Conservation (phyloP, 2,888 invertebrate species). For the Dendrolimus pini region DNA sequence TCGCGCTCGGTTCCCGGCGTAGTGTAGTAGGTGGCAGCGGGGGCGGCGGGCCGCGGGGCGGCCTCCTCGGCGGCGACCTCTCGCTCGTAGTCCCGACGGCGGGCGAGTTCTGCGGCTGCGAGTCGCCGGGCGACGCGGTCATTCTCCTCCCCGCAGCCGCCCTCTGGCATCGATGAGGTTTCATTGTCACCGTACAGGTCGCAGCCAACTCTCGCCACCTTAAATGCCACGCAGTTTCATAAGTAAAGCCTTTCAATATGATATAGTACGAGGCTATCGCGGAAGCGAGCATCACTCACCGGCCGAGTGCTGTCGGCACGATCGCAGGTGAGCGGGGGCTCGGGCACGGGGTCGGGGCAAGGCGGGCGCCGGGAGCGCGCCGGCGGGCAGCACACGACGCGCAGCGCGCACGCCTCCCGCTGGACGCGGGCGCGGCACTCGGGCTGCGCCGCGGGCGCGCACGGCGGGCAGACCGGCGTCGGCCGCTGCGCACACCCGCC, state of each 20-base stretch:
- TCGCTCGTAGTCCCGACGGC: slow-evolving; percentile 24
- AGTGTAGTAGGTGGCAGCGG: slow-evolving; percentile 10
- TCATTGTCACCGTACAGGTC: background rate
- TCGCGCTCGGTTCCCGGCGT: slow-evolving; percentile 21
- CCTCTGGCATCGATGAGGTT: background rate
- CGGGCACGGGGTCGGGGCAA: slow-evolving; percentile 12
- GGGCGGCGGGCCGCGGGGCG: slow-evolving; percentile 6
- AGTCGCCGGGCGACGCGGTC: slow-evolving; percentile 29
- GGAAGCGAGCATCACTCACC: background rate
- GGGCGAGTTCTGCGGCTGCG: slow-evolving; percentile 18
- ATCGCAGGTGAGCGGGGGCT: slow-evolving; percentile 13
- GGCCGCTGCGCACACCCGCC: slow-evolving; percentile 32
- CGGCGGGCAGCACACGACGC: slow-evolving; percentile 31
- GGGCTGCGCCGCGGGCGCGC: slow-evolving; percentile 5
- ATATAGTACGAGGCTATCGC: too few relatives aligned
- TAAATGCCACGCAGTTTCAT: too few relatives aligned
- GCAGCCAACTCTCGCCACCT: background rate
- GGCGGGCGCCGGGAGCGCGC: slow-evolving; percentile 24
- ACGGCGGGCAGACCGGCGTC: slow-evolving; percentile 15
- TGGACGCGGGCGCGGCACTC: slow-evolving; percentile 14
- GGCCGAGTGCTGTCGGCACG: slow-evolving; percentile 1
- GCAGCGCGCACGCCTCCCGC: slow-evolving; percentile 14
- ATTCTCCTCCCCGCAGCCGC: slow-evolving; percentile 12
- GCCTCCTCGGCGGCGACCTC: slow-evolving; percentile 14
- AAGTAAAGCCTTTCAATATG: too few relatives aligned